These are phyloP conservation scores for Neosilurus mollespiculum DNA, from an alignment of 2,797 vertebrate genomes.

Conservation along the genomic window DNA sequence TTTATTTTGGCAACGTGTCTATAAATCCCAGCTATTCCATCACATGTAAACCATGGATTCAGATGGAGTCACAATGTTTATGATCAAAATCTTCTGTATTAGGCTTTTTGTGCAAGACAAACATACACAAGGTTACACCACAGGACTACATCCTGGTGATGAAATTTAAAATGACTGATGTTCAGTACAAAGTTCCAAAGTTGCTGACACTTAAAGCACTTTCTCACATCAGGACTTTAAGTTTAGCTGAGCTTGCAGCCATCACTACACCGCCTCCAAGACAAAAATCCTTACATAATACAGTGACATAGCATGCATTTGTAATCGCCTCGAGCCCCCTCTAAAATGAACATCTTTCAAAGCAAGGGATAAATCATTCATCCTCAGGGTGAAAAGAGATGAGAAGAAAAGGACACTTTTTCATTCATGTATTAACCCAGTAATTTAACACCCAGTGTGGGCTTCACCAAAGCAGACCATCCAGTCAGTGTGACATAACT, in stretches of 20 bases:
- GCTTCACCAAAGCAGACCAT: slow-evolving; percentile 4
- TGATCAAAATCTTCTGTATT: neutral
- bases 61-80: neutral
- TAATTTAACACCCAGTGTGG: slow-evolving; percentile 12
- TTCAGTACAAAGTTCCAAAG: neutral
- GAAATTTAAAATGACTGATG: neutral
- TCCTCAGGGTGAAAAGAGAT: slow-evolving; percentile 52
- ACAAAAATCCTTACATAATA: slow-evolving; percentile 3
- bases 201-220: neutral
- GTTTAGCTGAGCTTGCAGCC: neutral
- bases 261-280: neutral
- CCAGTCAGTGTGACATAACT: neutral
- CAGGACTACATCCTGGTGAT: neutral
- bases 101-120: neutral
- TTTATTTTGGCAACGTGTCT: slow-evolving; percentile 23
- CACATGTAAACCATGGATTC: neutral
- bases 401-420: slow-evolving; percentile 12
- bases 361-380: slow-evolving; percentile 73
- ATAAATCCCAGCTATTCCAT: neutral
- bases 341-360: slow-evolving; percentile 62
- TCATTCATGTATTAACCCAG: neutral
- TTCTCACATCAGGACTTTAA: neutral
- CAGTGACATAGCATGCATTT: slow-evolving; percentile 29
- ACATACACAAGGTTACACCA: neutral
- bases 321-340: slow-evolving; percentile 30